phyloP scores from a whole-genome alignment of 2,888 invertebrate species.

The Euphydryas editha region DNA sequence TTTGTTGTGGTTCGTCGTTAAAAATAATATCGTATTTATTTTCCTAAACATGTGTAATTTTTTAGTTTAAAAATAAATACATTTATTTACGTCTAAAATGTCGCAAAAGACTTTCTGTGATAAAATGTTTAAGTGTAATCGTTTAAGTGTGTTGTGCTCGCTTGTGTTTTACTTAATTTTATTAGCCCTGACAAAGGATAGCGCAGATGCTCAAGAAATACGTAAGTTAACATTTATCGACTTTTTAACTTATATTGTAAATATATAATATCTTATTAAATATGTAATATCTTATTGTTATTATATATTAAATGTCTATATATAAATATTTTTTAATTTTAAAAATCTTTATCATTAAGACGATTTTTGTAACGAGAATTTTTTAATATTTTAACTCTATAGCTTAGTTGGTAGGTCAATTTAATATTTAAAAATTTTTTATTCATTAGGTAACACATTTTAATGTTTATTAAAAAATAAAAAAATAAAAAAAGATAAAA shows the following conservation, averaged over 20 bases:
- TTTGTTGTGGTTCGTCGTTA: slow-evolving; percentile 57
- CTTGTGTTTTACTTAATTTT: slow-evolving; percentile 67
- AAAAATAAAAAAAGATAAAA: too few species aligned
- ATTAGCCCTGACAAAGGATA: slow-evolving; percentile 71
- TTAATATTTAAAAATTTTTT: too few species aligned
- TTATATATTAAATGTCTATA: background rate
- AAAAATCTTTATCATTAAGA: too few species aligned
- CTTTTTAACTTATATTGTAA: background rate
- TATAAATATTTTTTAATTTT: background rate
- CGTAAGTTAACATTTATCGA: slow-evolving; percentile 59
- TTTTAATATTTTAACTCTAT: too few species aligned
- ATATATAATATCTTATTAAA: background rate
- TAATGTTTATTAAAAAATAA: too few species aligned
- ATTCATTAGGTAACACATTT: too few species aligned
- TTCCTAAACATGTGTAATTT: slow-evolving; percentile 34
- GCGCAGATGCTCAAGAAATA: slow-evolving; percentile 62
- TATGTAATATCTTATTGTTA: background rate
- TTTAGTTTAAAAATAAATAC: slow-evolving; percentile 27
- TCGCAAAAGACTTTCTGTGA: slow-evolving; percentile 46
- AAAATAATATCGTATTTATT: slow-evolving; percentile 41
- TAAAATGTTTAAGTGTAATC: slow-evolving; percentile 69
- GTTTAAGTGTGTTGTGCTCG: slow-evolving; percentile 60
- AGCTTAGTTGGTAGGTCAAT: too few species aligned
- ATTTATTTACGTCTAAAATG: slow-evolving; percentile 37
- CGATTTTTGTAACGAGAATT: too few species aligned